Evolutionary conservation across 2,797 vertebrate species (phyloP).

Genomic region (Acanthurus lineatus): DNA sequence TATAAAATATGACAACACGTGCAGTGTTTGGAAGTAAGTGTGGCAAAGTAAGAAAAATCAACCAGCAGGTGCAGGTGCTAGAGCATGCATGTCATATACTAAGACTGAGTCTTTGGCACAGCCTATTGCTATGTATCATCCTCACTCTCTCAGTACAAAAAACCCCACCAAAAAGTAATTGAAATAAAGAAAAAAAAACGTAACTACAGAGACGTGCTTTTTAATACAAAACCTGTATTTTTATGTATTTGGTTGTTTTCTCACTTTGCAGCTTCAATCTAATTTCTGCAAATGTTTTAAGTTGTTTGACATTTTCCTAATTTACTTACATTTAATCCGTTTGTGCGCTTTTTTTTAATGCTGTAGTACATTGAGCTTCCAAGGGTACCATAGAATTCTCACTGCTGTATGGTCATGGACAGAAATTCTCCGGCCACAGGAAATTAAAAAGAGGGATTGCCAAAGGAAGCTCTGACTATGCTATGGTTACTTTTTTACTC

Average conservation of each 20-base stretch:
- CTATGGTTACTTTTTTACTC: background rate
- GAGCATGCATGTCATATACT: no score
- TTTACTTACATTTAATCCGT: background rate
- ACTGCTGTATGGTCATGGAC: background rate
- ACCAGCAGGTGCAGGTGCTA: no score
- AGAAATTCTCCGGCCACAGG: slow-evolving; percentile 1
- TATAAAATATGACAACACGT: background rate
- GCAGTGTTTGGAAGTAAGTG: background rate
- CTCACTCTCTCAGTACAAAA: no score
- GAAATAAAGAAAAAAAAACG: no score
- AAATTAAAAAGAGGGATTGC: slow-evolving; percentile 10
- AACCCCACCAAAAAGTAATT: no score
- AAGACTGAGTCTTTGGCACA: no score
- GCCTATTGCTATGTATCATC: no score
- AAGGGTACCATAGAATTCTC: background rate
- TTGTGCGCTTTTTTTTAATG: background rate
- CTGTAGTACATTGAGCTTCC: background rate
- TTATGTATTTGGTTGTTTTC: background rate
- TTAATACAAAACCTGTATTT: background rate
- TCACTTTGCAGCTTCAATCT: background rate
- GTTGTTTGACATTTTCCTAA: background rate
- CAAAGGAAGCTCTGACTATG: background rate
- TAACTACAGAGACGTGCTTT: background rate
- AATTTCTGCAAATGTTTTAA: background rate
- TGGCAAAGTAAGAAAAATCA: background rate